These are phyloP conservation scores for Macrobrachium nipponense DNA, from an alignment of 1,140 invertebrate species.

Conservation along the genomic window DNA sequence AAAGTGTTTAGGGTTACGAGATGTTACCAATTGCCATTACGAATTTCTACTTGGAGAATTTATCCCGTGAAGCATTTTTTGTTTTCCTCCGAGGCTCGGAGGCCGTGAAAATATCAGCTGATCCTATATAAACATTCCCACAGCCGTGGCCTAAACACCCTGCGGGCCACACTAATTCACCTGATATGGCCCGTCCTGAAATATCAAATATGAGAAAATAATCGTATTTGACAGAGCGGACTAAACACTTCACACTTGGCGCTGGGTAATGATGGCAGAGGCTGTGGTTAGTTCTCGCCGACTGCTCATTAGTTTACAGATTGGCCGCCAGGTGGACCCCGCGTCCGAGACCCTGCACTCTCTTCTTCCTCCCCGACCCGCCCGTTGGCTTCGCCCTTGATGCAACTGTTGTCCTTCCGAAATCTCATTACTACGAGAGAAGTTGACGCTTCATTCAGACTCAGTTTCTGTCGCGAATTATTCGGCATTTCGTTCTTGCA, in stretches of 20 bases:
- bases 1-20: slow-evolving; percentile 12
- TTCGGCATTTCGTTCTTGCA: too few species aligned
- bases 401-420: neutral
- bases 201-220: slow-evolving; percentile 61
- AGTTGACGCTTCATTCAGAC: too few species aligned
- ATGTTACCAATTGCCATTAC: slow-evolving; percentile 12
- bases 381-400: neutral
- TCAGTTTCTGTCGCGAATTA: too few species aligned
- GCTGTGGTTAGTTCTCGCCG: slow-evolving; percentile 58
- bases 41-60: neutral
- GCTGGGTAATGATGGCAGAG: slow-evolving; percentile 41
- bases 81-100: neutral
- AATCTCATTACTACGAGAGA: neutral
- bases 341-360: slow-evolving; percentile 47
- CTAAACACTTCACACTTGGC: slow-evolving; percentile 59
- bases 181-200: slow-evolving; percentile 37
- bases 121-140: slow-evolving; percentile 36
- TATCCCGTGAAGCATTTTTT: too few species aligned
- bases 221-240: slow-evolving; percentile 57
- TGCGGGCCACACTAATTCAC: slow-evolving; percentile 13
- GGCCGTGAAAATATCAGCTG: slow-evolving; percentile 11
- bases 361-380: neutral
- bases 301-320: slow-evolving; percentile 60
- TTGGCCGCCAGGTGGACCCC: slow-evolving; percentile 43
- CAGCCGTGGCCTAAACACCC: neutral